phyloP scores from a whole-genome alignment of 2,797 vertebrate genomes.

The Paramormyrops hopkinsi region DNA sequence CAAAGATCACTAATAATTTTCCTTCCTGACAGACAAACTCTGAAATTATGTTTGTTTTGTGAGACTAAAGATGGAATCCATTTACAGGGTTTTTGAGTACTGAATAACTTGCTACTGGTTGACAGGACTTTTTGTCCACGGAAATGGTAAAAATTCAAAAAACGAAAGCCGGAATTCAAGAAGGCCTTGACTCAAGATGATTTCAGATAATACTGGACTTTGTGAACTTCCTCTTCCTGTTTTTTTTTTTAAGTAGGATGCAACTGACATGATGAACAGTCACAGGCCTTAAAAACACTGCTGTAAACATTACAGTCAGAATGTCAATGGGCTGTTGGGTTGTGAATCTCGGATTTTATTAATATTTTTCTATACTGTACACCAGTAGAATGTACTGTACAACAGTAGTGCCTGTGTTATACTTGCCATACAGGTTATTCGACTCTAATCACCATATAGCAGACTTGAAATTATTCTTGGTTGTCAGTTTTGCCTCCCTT shows the following conservation, averaged over 20 bases:
- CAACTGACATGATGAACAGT: neutral
- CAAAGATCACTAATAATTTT: slow-evolving; percentile 24
- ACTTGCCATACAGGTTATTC: neutral
- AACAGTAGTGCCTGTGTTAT: neutral
- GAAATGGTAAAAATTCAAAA: neutral
- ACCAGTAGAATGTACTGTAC: neutral
- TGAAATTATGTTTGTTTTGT: slow-evolving; percentile 7
- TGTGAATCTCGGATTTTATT: neutral
- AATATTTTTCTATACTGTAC: neutral
- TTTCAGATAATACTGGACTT: neutral
- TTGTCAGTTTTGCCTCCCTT: neutral
- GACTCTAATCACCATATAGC: neutral
- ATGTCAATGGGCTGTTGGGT: neutral
- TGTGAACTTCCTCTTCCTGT: neutral
- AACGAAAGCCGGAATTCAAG: neutral
- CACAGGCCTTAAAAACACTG: neutral
- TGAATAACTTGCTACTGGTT: neutral
- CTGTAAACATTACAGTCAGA: neutral
- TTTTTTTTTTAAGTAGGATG: neutral
- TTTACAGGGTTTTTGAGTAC: neutral
- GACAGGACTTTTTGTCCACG: slow-evolving; percentile 15
- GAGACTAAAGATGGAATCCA: slow-evolving; percentile 11
- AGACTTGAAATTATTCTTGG: neutral
- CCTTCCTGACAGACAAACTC: slow-evolving; percentile 21
- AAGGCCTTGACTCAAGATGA: neutral